A percentile compares a stretch with the other conserved stretches of the same genome.
These are phyloP conservation scores for Gymnodraco acuticeps DNA, from an alignment of 2,797 vertebrate species.

Conservation along the genomic window DNA sequence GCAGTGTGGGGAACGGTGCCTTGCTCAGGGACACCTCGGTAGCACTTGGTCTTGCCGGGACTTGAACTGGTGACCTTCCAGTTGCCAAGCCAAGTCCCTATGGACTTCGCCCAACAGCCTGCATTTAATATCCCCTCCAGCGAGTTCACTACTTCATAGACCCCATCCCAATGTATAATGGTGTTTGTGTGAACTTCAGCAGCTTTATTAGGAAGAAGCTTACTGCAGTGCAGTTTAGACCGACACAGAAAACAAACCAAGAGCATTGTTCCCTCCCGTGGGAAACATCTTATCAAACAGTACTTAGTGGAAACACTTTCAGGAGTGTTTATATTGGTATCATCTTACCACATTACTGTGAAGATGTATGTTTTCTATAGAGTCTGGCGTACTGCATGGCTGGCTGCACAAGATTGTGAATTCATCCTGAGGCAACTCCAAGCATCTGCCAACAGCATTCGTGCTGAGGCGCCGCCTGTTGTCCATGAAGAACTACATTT, in stretches of 20 bases:
- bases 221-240: slow-evolving; percentile 8
- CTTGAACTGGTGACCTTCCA: no score
- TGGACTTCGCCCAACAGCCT: slow-evolving; percentile 1
- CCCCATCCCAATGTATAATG: neutral
- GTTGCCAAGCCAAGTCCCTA: no score
- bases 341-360: slow-evolving; percentile 26
- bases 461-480: slow-evolving; percentile 4
- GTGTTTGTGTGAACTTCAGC: slow-evolving; percentile 2
- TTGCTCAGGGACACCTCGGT: no score
- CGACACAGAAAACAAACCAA: neutral
- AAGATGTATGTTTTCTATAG: slow-evolving; percentile 10
- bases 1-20: no score
- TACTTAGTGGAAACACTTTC: slow-evolving; percentile 23
- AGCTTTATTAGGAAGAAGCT: slow-evolving; percentile 1
- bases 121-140: neutral
- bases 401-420: slow-evolving; percentile 43
- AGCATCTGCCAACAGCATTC: slow-evolving; percentile 39
- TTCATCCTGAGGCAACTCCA: slow-evolving; percentile 37
- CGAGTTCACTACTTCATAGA: neutral
- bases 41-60: no score
- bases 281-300: slow-evolving; percentile 21
- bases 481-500: slow-evolving; percentile 8
- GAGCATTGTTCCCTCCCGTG: neutral
- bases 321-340: slow-evolving; percentile 15
- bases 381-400: slow-evolving; percentile 15